phyloP scores from a whole-genome alignment of 1,140 invertebrate genomes.

The Formica exsecta region DNA sequence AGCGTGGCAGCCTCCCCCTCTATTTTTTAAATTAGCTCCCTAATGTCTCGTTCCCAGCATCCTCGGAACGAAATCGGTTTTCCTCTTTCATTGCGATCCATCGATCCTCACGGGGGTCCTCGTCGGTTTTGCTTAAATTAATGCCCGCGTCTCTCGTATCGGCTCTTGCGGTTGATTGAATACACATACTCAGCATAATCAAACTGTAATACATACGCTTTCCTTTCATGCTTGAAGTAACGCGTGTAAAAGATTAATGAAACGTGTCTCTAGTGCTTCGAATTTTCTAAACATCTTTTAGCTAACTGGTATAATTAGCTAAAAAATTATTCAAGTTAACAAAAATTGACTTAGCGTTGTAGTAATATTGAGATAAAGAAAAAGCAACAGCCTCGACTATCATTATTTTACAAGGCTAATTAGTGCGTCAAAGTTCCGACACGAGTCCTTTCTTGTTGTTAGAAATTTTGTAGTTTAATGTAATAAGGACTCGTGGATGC shows the following conservation, averaged over 20 bases:
- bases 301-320: too few species aligned
- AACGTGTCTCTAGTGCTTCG: not conserved
- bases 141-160: conserved; percentile 10
- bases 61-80: conserved; percentile 36
- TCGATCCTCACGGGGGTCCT: not conserved
- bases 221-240: not conserved
- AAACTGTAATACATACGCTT: not conserved
- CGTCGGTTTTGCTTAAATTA: conserved; percentile 33
- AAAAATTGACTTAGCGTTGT: not conserved
- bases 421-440: not conserved
- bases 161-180: conserved; percentile 28
- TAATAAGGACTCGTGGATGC: conserved; percentile 11
- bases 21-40: conserved; percentile 72
- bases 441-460: not conserved
- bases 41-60: conserved; percentile 60
- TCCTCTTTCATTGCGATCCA: conserved; percentile 33
- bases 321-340: not conserved
- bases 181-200: not conserved
- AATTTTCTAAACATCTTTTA: not conserved
- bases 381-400: not conserved
- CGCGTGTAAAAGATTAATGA: not conserved
- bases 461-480: conserved; percentile 32
- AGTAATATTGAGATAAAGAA: not conserved
- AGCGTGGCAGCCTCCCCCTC: conserved; percentile 35
- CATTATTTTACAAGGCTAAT: not conserved